Evolutionary conservation across 2,888 invertebrate genomes (phyloP).

Genomic region (Suillia variegata): DNA sequence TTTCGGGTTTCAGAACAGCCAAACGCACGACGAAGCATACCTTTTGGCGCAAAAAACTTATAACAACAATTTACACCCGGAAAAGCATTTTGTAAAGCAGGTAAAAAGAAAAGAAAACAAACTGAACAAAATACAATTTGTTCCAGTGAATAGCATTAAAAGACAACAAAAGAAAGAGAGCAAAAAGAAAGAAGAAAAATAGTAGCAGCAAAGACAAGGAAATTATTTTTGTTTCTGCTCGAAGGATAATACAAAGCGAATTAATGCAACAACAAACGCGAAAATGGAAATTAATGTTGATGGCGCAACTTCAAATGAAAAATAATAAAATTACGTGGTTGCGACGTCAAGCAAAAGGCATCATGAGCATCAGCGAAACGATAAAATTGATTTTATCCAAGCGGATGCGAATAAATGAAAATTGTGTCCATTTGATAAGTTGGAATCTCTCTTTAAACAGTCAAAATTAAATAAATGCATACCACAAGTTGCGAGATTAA

Average conservation of each 20-base stretch:
- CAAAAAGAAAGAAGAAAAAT: slow-evolving; percentile 4
- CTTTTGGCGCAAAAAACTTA: slow-evolving; percentile 17
- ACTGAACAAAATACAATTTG: slow-evolving; percentile 24
- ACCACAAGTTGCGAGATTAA: no score
- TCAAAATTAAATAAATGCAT: no score
- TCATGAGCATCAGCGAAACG: no score
- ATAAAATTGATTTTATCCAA: no score
- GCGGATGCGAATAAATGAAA: no score
- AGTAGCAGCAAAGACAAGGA: slow-evolving; percentile 16
- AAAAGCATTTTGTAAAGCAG: neutral
- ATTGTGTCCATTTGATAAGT: no score
- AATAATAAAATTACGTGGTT: slow-evolving; percentile 27
- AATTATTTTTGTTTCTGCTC: slow-evolving; percentile 20
- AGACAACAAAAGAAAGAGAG: slow-evolving; percentile 15
- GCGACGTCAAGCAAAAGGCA: neutral
- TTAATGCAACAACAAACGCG: slow-evolving; percentile 6
- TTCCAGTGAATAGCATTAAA: slow-evolving; percentile 7
- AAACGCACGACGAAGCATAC: slow-evolving; percentile 15
- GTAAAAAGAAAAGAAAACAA: slow-evolving; percentile 15
- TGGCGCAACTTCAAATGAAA: slow-evolving; percentile 42
- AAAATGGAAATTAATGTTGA: slow-evolving; percentile 17
- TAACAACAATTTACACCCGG: slow-evolving; percentile 14
- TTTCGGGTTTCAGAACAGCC: no score
- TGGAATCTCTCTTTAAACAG: no score
- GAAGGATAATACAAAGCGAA: slow-evolving; percentile 18